Conservation (phyloP, 2,797 vertebrate species). For the Uromys caudimaculatus region DNA sequence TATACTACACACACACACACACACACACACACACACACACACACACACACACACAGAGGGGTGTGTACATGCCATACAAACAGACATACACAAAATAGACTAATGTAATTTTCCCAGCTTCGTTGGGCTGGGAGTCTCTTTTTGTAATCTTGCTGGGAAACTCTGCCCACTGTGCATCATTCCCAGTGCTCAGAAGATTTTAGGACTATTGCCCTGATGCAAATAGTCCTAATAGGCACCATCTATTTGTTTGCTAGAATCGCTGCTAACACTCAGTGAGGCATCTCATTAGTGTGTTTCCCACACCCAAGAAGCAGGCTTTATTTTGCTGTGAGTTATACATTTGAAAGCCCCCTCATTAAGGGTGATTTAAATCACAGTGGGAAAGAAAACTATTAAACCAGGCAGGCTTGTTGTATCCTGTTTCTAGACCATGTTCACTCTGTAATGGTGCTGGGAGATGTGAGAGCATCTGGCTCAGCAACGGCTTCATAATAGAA, state of each 20-base stretch:
- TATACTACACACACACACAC: neutral
- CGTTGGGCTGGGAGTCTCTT: neutral
- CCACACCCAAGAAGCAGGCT: neutral
- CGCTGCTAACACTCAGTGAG: neutral
- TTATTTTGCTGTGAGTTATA: slow-evolving; percentile 59
- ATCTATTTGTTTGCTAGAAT: neutral
- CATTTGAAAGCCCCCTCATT: slow-evolving; percentile 20
- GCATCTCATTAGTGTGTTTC: neutral
- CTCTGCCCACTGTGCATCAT: neutral
- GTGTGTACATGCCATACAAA: neutral
- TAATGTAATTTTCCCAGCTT: neutral
- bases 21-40: rapidly evolving
- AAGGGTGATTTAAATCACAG: slow-evolving; percentile 25
- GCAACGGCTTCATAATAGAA: neutral
- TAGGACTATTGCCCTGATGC: neutral
- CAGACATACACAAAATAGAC: neutral
- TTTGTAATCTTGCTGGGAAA: neutral
- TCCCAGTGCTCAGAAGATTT: neutral
- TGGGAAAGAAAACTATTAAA: slow-evolving; percentile 62
- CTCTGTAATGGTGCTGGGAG: neutral
- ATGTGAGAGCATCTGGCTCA: neutral
- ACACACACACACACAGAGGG: neutral
- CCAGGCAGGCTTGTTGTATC: neutral
- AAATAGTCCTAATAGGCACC: too few species aligned
- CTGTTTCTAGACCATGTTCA: slow-evolving; percentile 27